Percentiles rank a stretch among this genome's conserved stretches.
phyloP scores from a whole-genome alignment of 2,113 vertebrate genomes.

The Rhinogobius similis region DNA sequence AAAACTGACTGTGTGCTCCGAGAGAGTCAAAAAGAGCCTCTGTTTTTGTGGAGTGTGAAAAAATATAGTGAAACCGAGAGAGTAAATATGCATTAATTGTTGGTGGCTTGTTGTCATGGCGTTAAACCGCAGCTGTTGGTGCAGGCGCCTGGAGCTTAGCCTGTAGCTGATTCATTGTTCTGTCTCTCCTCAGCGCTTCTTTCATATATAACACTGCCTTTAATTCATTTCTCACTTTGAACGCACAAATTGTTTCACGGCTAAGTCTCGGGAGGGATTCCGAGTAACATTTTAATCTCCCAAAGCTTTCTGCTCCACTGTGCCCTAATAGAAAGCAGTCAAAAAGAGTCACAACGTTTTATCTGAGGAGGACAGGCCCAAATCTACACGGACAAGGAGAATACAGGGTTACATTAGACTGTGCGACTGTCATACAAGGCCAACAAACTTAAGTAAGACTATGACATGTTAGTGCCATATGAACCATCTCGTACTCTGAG shows the following conservation, averaged over 20 bases:
- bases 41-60: not conserved
- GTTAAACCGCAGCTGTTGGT: conserved; percentile 8
- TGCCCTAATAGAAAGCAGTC: conserved; percentile 35
- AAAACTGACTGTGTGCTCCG: not conserved
- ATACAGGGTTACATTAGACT: not conserved
- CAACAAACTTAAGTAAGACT: not conserved
- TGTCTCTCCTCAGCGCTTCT: not conserved
- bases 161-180: conserved; percentile 13
- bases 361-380: conserved; percentile 47
- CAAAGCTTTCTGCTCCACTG: conserved; percentile 14
- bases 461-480: too few relatives aligned
- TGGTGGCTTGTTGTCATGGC: not conserved
- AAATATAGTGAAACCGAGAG: not conserved
- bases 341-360: conserved; percentile 42
- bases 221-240: conserved; percentile 1
- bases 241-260: not conserved
- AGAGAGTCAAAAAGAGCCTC: not conserved
- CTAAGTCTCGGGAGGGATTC: not conserved
- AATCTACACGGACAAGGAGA: conserved; percentile 30
- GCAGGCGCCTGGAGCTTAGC: not conserved
- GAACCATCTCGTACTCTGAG: too few relatives aligned
- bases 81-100: not conserved
- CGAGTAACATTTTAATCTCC: conserved; percentile 8
- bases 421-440: not conserved
- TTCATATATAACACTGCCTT: conserved; percentile 8